Evolutionary conservation across 2,797 vertebrate species (phyloP), one percentile per base, ranked within the genome.

Genomic region (Champsocephalus esox): DNA sequence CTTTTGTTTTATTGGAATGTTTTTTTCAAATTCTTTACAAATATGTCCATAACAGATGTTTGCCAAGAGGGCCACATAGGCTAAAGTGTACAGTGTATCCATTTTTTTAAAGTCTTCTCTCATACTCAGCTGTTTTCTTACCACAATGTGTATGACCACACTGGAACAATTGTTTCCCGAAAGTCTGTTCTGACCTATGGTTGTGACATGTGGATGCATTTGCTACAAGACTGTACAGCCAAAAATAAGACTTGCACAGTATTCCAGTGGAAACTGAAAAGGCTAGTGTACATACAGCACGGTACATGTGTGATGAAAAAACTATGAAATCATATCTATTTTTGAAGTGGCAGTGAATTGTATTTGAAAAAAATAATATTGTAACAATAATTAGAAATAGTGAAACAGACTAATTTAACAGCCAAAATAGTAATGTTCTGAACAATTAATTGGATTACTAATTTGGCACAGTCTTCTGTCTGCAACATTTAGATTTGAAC

Each of bases 1-100:
- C 9, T 69, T 85, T 81, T 60, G 2, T 44, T 75, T 87, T 69
- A 79, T 45, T 87, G 89, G 84, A 91, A 92, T 92, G 84, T 88
- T 85, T 9, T 82, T 65, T 87, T 52, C 61, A 72, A 82, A 79
- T 60, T 72, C 34, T 81, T 82, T 50, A 66, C 58, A 77, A 74
- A 76, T 74, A 72, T 49, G 38, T 66, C 41, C n/a, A 21, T 45
- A 34, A 80, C 3, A 68, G 17, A 12, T 58, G 17, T 62, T 75
- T 79, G 43, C 74, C 41, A 66, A 56, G 55, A 54, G 46, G 60
- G 51, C 43, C 70, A 54, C 11, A 38, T 34, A 74, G 59, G 50
- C 55, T 24, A 4, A 65, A 34, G 46, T 61, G 46, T 51, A 38
- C 34, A 74, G 28, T 45, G 41, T 50, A 38, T 60, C 50, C 34